Evolutionary conservation across 2,113 vertebrate genomes (phyloP).

Genomic region (Gambusia affinis): DNA sequence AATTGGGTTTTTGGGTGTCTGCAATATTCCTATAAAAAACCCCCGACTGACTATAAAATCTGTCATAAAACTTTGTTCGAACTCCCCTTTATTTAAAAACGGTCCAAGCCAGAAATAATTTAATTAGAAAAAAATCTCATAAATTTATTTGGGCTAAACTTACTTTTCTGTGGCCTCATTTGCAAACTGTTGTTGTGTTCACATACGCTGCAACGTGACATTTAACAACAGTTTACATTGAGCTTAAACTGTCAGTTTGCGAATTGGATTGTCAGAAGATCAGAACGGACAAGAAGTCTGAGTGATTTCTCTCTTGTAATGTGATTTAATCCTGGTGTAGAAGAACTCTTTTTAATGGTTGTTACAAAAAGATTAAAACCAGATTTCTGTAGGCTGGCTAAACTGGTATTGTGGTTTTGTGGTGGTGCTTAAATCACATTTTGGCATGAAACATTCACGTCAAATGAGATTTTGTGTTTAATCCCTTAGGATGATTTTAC

Average conservation of each 20-base stretch:
- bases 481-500: neutral
- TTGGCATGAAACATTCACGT: neutral
- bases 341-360: neutral
- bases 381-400: no score
- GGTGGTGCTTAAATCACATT: neutral
- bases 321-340: neutral
- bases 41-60: no score
- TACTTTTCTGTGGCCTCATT: no score
- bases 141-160: neutral
- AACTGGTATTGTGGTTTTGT: no score
- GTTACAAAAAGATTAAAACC: neutral
- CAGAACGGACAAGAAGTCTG: neutral
- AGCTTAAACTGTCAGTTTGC: neutral
- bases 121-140: neutral
- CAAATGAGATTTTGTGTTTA: neutral
- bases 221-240: neutral
- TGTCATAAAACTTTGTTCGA: no score
- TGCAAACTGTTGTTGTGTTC: neutral
- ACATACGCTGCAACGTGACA: neutral
- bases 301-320: neutral
- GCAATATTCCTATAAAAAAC: no score
- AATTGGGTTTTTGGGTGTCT: no score
- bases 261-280: neutral
- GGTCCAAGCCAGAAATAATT: neutral
- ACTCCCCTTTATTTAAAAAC: no score